Evolutionary conservation across 30 jellyfish, hydroid and myxozoan genomes (phyloP).

Genomic region (Aurelia coerulea): DNA sequence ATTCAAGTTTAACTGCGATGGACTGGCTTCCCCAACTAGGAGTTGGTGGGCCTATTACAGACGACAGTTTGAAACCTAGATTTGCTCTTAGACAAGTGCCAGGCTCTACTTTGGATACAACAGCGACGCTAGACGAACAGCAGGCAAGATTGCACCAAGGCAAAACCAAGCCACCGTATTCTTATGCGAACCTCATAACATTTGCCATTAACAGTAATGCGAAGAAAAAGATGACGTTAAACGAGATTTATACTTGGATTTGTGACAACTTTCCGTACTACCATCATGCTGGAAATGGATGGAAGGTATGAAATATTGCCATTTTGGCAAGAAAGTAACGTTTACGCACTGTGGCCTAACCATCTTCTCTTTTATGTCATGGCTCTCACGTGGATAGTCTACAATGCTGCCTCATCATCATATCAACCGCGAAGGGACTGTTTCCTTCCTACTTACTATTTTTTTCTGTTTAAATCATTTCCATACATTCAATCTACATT

Average conservation of each 20-base stretch:
- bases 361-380: constrained; percentile 13
- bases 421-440: not conserved
- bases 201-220: constrained; percentile 90
- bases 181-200: constrained; percentile 94
- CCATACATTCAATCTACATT: no score
- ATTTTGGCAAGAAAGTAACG: not conserved
- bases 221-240: constrained; percentile 82
- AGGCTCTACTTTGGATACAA: constrained; percentile 89
- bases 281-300: constrained; percentile 93
- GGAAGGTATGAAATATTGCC: constrained; percentile 79
- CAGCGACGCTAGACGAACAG: constrained; percentile 85
- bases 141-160: constrained; percentile 84
- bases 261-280: constrained; percentile 94
- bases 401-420: not conserved
- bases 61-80: constrained; percentile 73
- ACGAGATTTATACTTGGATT: constrained; percentile 95
- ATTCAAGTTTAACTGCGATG: constrained; percentile 98
- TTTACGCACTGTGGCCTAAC: constrained; percentile 4
- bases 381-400: not conserved
- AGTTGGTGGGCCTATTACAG: constrained; percentile 93
- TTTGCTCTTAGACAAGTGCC: constrained; percentile 89
- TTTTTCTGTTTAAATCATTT: not conserved
- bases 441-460: not conserved
- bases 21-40: constrained; percentile 99
- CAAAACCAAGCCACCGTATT: constrained; percentile 95